Base-by-base conservation (phyloP, 2,888 invertebrate species). In the Cyaniris semiargus region DNA sequence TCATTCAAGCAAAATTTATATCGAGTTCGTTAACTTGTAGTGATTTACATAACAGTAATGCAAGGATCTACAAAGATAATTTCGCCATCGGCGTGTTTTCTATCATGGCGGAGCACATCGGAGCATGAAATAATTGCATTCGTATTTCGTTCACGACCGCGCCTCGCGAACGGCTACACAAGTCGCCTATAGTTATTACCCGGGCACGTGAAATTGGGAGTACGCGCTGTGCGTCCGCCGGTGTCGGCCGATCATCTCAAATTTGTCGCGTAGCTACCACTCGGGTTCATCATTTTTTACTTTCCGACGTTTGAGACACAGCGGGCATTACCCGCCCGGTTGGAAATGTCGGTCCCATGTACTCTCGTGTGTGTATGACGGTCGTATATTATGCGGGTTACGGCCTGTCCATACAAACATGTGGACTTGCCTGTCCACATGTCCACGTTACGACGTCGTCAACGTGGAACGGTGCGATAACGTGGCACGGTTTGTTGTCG, bases 71-170 rank as follows among this genome's bases (percentile, higher is more conserved):
- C 70, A 74, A 78, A 79, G 66, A 60, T 78, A 53, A 38, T 58
- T 78, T 78, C 77, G 72, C 78, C 78, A 76, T 77, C 44, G 60
- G 70, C 71, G 78, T 66, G 53, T 70, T 78, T 78, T 80, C 85
- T 84, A 86, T 88, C 86, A 90, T 90, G 88, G 90, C 90, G 90
- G 90, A 88, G 85, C 86, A 86, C 88, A 87, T 87, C 86, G 87
- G 87, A 88, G 88, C 89, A 89, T 89, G 88, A 89, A 90, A 90
- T 90, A 89, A 91, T 91, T 92, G 90, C 90, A 91, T 88, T 87
- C 82, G 83, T 90, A 90, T 90, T 88, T 88, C 83, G 84, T 82
- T 83, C 86, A 86, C 86, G 88, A 88, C 87, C 89, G 88, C 89
- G 90, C 90, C 90, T 91, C 86, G 88, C 85, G 86, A 87, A 86